Conservation (phyloP, 1,140 invertebrate species). For the Stegodyphus mimosarum region DNA sequence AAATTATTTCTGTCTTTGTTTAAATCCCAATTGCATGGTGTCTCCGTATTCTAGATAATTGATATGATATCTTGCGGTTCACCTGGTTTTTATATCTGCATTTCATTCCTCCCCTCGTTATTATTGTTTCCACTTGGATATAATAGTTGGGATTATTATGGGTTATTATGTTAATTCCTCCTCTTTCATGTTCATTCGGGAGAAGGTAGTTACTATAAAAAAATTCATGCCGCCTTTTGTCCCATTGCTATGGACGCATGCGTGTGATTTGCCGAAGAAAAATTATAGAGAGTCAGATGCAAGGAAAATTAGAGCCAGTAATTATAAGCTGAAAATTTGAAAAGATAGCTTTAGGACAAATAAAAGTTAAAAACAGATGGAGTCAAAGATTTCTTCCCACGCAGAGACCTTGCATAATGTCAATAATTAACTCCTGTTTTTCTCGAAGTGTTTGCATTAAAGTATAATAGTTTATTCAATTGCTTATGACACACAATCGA, state of each 20-base stretch:
- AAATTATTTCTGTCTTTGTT: slow-evolving; percentile 54
- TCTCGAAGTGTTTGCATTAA: too few relatives aligned
- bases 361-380: neutral
- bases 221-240: neutral
- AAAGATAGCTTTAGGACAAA: slow-evolving; percentile 1
- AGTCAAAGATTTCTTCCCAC: neutral
- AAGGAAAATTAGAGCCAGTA: slow-evolving; percentile 2
- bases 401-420: neutral
- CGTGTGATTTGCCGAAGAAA: neutral
- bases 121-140: slow-evolving; percentile 45
- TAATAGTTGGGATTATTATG: slow-evolving; percentile 45
- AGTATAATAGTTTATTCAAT: too few relatives aligned
- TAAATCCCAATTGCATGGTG: slow-evolving; percentile 54
- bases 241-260: neutral
- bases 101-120: slow-evolving; percentile 1
- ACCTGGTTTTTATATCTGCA: slow-evolving; percentile 38
- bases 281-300: neutral
- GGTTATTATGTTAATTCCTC: slow-evolving; percentile 53
- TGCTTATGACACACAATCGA: too few relatives aligned
- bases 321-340: slow-evolving; percentile 24
- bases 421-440: neutral
- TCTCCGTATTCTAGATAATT: slow-evolving; percentile 38
- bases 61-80: slow-evolving; percentile 19
- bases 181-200: slow-evolving; percentile 11
- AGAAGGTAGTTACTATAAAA: slow-evolving; percentile 8